Conservation (phyloP, 2,113 vertebrate genomes). For the Thamnophis sirtalis region DNA sequence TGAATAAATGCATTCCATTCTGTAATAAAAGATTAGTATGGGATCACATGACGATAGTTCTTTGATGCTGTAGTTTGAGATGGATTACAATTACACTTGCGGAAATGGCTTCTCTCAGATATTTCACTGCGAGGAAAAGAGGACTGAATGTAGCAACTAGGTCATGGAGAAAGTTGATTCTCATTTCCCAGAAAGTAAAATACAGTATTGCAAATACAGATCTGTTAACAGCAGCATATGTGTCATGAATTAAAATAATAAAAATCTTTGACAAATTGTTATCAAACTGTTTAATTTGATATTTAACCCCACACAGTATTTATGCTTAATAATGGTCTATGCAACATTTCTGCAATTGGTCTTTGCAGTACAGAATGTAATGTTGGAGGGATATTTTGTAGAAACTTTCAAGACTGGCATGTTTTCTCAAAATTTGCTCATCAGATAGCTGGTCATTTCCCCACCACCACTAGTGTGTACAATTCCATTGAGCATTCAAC, state of each 20-base stretch:
- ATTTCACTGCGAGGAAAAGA: slow-evolving; percentile 2
- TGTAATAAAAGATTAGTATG: slow-evolving; percentile 38
- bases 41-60: slow-evolving; percentile 26
- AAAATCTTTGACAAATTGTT: not conserved
- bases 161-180: not conserved
- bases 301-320: not conserved
- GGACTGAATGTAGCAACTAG: slow-evolving; percentile 35
- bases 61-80: slow-evolving; percentile 48
- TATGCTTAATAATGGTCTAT: not conserved
- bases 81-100: slow-evolving; percentile 52
- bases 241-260: not conserved
- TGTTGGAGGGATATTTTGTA: not conserved
- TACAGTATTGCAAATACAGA: not conserved
- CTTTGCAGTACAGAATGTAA: not conserved
- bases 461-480: not conserved
- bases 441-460: not conserved
- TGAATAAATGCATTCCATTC: slow-evolving; percentile 42
- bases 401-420: not conserved
- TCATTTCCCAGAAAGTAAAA: not conserved
- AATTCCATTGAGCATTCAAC: not conserved
- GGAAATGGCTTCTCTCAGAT: slow-evolving; percentile 33
- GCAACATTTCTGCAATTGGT: not conserved
- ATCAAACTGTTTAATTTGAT: not conserved
- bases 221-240: not conserved
- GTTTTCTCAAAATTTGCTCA: not conserved